Base-by-base conservation (phyloP, 2,797 vertebrate genomes). In the Zalophus californianus region DNA sequence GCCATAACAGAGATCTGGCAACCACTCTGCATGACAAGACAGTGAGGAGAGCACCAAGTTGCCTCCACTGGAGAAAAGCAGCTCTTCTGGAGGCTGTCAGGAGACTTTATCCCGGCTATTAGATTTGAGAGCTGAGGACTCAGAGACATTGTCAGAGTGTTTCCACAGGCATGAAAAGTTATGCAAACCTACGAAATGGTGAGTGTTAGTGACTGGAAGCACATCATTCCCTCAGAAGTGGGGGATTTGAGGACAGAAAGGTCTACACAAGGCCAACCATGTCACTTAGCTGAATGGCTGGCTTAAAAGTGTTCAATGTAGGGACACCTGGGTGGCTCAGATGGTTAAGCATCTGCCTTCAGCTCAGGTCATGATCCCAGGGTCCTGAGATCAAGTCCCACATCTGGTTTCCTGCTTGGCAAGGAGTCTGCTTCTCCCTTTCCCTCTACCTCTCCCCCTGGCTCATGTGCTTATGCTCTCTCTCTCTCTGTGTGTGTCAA, bases 321-420 rank as follows among this genome's bases (percentile, higher is more conserved):
- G 64, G 62, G 62, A 32, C 7, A 0, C 64, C 64, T 66, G 64
- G 64, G 32, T 66, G 32, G 29, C 64, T 66, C 64, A n/a, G 15
- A n/a, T 3, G 0, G 64, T 66, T 66, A 66, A 66, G 32, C 15
- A 16, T 32, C 6, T 64, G 29, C 29, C 14, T 64, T 64, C 5
- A 6, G 14, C 62, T n/a, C 62, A n/a, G 62, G 62, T 64, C 62
- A 64, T n/a, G 29, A 64, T 64, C 29, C 29, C 62, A n/a, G 62
- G 29, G 29, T 64, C 62, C 62, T 7, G 15, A 29, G 29, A 64
- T 29, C 4, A 6, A 16, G 29, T 15, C 62, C 62, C 62, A 7
- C 1, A 0, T n/a, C 29, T 0, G 14, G 62, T 13, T 64, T 13
- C 62, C 62, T 64, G 62, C 29, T 64, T 29, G 16, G 7, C 3